A percentile compares a stretch with the other conserved stretches of the same genome.
phyloP scores from a whole-genome alignment of 2,888 invertebrate genomes.

The Eulithis testata region DNA sequence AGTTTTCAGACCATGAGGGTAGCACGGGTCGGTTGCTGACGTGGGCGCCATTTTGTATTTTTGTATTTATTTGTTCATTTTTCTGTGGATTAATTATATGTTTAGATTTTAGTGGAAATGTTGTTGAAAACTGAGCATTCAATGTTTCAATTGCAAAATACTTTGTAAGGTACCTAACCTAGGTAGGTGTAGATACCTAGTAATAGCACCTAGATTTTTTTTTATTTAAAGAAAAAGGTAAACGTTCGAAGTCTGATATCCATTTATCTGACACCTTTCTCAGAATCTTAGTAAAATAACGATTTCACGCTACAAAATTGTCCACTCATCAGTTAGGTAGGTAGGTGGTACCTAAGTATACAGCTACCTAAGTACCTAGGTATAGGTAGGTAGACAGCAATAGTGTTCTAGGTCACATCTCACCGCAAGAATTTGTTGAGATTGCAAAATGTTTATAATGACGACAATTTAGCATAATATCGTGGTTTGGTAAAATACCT shows the following conservation, averaged over 20 bases:
- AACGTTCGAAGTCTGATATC: too few species aligned
- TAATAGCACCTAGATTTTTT: too few species aligned
- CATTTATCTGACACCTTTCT: too few species aligned
- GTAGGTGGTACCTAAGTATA: too few species aligned
- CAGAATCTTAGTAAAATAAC: too few species aligned
- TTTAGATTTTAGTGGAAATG: not conserved
- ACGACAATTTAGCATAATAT: not conserved
- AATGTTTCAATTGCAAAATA: too few species aligned
- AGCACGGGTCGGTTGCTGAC: constrained; percentile 19
- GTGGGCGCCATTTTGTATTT: constrained; percentile 49
- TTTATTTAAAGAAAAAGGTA: too few species aligned
- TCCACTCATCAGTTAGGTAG: too few species aligned
- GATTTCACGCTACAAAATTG: too few species aligned
- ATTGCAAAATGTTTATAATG: constrained; percentile 7
- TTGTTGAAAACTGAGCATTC: too few species aligned
- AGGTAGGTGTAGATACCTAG: too few species aligned
- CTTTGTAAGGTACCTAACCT: too few species aligned
- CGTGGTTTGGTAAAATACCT: not conserved
- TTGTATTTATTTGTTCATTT: constrained; percentile 41
- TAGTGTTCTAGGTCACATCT: constrained; percentile 6
- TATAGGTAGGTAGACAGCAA: not conserved
- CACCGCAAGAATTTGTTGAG: constrained; percentile 9
- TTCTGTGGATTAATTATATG: constrained; percentile 48
- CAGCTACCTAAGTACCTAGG: not conserved
- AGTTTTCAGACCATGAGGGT: constrained; percentile 23